Conservation (phyloP, 1,140 invertebrate genomes). For the Muscidifurax raptorellus region DNA sequence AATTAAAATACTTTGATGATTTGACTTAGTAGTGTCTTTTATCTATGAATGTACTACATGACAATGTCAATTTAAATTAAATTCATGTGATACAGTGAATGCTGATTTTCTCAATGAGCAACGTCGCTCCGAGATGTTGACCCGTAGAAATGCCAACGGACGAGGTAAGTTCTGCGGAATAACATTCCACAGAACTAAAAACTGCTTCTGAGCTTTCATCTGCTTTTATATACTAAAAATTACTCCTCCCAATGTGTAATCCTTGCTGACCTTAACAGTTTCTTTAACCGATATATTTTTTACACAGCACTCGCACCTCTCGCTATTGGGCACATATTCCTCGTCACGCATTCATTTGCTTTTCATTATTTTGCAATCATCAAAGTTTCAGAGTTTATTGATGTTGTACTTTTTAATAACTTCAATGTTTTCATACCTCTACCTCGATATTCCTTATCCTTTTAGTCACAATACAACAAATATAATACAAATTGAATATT, state of each 20-base stretch:
- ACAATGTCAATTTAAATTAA: constrained; percentile 12
- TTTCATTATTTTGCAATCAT: constrained; percentile 14
- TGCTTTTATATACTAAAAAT: constrained; percentile 6
- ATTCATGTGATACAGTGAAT: constrained; percentile 45
- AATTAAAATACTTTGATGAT: background rate
- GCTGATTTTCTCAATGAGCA: constrained; percentile 72
- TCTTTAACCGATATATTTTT: constrained; percentile 32
- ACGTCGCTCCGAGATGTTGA: constrained; percentile 64
- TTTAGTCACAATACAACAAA: background rate
- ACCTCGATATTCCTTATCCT: constrained; percentile 25
- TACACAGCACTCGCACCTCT: constrained; percentile 45
- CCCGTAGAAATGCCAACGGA: constrained; percentile 61
- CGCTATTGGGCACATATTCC: constrained; percentile 16
- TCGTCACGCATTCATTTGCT: constrained; percentile 5
- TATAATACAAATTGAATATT: background rate
- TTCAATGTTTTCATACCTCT: background rate
- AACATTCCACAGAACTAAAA: constrained; percentile 44
- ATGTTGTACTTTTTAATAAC: background rate
- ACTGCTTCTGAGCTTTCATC: background rate
- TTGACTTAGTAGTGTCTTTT: background rate
- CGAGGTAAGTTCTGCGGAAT: constrained; percentile 60
- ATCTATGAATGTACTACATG: constrained; percentile 1
- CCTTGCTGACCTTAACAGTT: constrained; percentile 19
- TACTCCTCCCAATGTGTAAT: constrained; percentile 45
- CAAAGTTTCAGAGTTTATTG: background rate